Evolutionary conservation across 1,140 invertebrate genomes (phyloP).

Genomic region (Psilanteris sp.): DNA sequence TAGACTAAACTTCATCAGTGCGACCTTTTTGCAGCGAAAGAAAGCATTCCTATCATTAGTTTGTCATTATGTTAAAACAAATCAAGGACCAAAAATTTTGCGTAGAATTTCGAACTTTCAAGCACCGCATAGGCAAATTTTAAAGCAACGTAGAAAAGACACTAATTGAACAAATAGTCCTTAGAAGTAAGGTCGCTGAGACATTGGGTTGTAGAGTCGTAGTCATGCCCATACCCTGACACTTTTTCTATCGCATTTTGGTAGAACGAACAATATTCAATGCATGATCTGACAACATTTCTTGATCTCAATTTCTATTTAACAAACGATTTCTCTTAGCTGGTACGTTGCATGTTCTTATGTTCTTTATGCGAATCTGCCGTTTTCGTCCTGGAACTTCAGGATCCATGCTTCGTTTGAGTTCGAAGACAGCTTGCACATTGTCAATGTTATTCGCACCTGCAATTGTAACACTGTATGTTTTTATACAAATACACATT

Average conservation of each 20-base stretch:
- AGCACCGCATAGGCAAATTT: conserved; percentile 65
- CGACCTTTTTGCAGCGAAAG: conserved; percentile 23
- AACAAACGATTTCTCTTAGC: conserved; percentile 30
- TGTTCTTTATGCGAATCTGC: conserved; percentile 15
- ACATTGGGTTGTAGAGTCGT: conserved; percentile 77
- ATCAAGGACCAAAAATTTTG: conserved; percentile 6
- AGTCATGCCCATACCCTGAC: conserved; percentile 78
- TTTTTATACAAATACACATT: conserved; percentile 7
- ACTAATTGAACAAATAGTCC: conserved; percentile 50
- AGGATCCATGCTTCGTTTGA: conserved; percentile 25
- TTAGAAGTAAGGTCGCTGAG: conserved; percentile 77
- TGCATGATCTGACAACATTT: conserved; percentile 61
- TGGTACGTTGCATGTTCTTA: conserved; percentile 54
- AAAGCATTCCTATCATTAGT: no score
- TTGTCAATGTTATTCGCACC: conserved; percentile 21
- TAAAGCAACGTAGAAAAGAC: conserved; percentile 66
- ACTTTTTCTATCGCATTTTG: conserved; percentile 61
- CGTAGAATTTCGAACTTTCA: conserved; percentile 21
- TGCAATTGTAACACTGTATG: conserved; percentile 4
- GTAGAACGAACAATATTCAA: conserved; percentile 38
- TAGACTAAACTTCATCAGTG: background rate
- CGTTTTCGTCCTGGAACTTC: background rate
- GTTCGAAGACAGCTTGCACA: conserved; percentile 18
- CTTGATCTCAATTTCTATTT: conserved; percentile 29
- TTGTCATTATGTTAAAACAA: no score